Conservation (phyloP, 64 coral and sea anemone genomes). For the Stylophora pistillata region DNA sequence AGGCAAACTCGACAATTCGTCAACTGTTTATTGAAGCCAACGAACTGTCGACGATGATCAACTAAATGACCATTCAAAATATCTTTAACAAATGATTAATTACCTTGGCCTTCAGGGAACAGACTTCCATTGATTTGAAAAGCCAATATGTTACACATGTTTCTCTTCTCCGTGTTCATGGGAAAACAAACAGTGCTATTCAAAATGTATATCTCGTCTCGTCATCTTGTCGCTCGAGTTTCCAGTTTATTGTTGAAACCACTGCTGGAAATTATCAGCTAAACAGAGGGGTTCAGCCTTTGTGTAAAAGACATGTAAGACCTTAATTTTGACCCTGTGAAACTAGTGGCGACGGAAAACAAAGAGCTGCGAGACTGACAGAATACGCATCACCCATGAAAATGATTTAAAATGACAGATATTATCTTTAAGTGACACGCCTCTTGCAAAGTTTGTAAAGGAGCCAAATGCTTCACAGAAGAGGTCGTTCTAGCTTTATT, state of each 20-base stretch:
- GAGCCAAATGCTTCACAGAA: neutral
- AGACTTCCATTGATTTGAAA: neutral
- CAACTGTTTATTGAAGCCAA: too few species aligned
- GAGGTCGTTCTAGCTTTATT: conserved; percentile 11
- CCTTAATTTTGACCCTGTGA: conserved; percentile 20
- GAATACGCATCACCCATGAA: neutral
- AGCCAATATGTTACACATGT: neutral
- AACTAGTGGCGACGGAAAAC: neutral
- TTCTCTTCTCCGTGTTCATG: neutral
- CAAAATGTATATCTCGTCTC: neutral
- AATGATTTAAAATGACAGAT: conserved; percentile 7
- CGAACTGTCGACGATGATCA: neutral
- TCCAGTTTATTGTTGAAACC: neutral
- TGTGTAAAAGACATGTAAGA: conserved; percentile 11
- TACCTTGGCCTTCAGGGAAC: neutral
- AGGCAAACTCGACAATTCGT: too few species aligned
- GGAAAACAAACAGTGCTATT: neutral
- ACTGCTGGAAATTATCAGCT: neutral
- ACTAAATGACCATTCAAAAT: neutral
- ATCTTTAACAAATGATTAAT: conserved; percentile 10
- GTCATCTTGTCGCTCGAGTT: conserved; percentile 5
- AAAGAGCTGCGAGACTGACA: neutral
- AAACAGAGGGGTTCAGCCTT: neutral
- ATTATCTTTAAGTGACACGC: neutral
- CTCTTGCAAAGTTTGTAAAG: conserved; percentile 3